phyloP scores from a whole-genome alignment of 92 coral and sea anemone species.

The Epizoanthus scotinus region DNA sequence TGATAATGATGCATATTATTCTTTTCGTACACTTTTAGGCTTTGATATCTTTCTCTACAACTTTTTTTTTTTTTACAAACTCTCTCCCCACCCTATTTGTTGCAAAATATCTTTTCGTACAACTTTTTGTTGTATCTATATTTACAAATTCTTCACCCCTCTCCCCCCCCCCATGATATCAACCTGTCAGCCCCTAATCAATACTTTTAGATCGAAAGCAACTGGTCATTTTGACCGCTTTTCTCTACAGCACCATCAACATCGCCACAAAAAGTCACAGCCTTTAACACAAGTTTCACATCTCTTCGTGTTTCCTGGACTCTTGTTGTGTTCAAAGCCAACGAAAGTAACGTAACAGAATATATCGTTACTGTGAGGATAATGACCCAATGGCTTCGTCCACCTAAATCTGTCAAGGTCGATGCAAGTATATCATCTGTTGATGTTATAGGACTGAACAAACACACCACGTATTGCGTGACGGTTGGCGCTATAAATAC shows the following conservation, averaged over 20 bases:
- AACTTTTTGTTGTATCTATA: too few relatives aligned
- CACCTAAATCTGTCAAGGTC: slow-evolving; percentile 1
- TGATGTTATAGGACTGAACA: slow-evolving; percentile 1
- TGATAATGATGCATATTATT: too few relatives aligned
- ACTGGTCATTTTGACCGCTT: neutral
- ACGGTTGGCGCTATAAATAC: slow-evolving; percentile 28
- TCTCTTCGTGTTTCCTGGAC: slow-evolving; percentile 31
- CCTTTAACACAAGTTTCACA: slow-evolving; percentile 45
- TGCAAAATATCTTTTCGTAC: too few relatives aligned
- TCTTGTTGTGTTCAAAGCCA: neutral
- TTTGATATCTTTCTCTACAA: too few relatives aligned
- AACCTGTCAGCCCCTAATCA: too few relatives aligned
- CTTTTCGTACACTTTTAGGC: too few relatives aligned
- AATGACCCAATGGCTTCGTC: neutral
- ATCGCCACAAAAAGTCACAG: slow-evolving; percentile 29
- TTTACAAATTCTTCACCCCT: too few relatives aligned
- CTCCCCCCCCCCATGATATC: too few relatives aligned
- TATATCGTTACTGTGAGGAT: neutral
- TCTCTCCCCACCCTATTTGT: too few relatives aligned
- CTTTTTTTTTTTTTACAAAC: too few relatives aligned
- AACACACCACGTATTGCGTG: slow-evolving; percentile 36
- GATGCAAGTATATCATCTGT: neutral
- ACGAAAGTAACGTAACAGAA: slow-evolving; percentile 11
- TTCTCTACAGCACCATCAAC: slow-evolving; percentile 29
- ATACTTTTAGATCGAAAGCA: too few relatives aligned